Evolutionary conservation across 2,888 invertebrate species (phyloP).

Genomic region (Pecten maximus): DNA sequence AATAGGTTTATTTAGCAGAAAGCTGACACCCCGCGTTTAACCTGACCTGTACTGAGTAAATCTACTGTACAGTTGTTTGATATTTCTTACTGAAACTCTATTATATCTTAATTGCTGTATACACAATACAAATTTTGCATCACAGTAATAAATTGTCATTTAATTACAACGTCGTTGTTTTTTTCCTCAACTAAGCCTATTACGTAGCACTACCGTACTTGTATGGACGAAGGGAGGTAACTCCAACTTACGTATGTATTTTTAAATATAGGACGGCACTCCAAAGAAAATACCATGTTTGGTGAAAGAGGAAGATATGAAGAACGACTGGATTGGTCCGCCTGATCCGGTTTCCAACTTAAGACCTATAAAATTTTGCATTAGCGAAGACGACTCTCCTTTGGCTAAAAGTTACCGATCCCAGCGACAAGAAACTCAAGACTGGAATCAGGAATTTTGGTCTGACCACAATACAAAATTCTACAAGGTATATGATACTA

Average conservation of each 20-base stretch:
- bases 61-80: too few relatives aligned
- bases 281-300: background rate
- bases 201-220: too few relatives aligned
- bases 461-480: slow-evolving; percentile 90
- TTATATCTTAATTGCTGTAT: too few relatives aligned
- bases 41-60: too few relatives aligned
- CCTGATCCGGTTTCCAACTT: slow-evolving; percentile 92
- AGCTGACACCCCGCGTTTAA: too few relatives aligned
- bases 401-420: slow-evolving; percentile 87
- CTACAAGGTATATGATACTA: slow-evolving; percentile 84
- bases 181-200: too few relatives aligned
- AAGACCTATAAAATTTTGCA: slow-evolving; percentile 88
- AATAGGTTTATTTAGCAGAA: background rate
- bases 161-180: too few relatives aligned
- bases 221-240: background rate
- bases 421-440: slow-evolving; percentile 88
- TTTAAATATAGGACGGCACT: background rate
- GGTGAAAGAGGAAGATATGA: slow-evolving; percentile 39
- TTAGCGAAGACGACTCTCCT: slow-evolving; percentile 87
- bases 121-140: too few relatives aligned
- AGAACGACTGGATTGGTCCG: slow-evolving; percentile 89
- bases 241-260: background rate
- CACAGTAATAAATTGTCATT: too few relatives aligned
- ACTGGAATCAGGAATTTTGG: slow-evolving; percentile 95
- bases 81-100: too few relatives aligned